Percentiles rank a stretch among this genome's conserved stretches.
These are phyloP conservation scores for Natrix natrix DNA, from an alignment of 2,797 vertebrate genomes.

Conservation along the genomic window DNA sequence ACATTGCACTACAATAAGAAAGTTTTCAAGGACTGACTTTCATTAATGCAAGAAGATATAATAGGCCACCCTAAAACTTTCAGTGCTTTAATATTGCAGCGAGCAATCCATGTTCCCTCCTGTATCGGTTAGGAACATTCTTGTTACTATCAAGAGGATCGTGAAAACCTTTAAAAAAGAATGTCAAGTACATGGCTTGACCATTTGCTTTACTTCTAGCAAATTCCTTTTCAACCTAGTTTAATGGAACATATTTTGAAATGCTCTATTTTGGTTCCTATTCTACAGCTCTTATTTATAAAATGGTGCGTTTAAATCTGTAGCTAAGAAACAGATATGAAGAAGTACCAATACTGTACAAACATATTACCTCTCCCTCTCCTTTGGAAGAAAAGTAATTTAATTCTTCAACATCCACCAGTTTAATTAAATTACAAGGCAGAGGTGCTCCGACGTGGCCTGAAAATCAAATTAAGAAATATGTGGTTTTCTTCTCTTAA, in stretches of 20 bases:
- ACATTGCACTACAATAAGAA: not conserved
- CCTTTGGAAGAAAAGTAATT: constrained; percentile 94
- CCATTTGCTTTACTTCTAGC: not conserved
- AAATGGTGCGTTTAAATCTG: not conserved
- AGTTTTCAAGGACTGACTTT: not conserved
- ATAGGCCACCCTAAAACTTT: not conserved
- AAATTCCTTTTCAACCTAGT: not conserved
- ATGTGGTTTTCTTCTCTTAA: constrained; percentile 23
- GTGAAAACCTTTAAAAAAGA: not conserved
- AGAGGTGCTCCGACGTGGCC: constrained; percentile 96
- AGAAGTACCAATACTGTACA: not conserved
- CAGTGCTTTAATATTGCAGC: not conserved
- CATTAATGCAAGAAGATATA: not conserved
- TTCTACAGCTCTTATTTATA: not conserved
- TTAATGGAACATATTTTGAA: not conserved
- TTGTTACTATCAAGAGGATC: not conserved
- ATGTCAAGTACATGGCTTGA: not conserved
- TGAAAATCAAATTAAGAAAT: constrained; percentile 66
- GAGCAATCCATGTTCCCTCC: not conserved
- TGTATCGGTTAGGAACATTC: not conserved
- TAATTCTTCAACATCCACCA: constrained; percentile 93
- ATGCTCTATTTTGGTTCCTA: not conserved
- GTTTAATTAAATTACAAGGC: constrained; percentile 94
- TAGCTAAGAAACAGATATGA: not conserved
- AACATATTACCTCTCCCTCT: constrained; percentile 87